Evolutionary conservation across 2,888 invertebrate genomes (phyloP).

Genomic region (Uropetala carovei): DNA sequence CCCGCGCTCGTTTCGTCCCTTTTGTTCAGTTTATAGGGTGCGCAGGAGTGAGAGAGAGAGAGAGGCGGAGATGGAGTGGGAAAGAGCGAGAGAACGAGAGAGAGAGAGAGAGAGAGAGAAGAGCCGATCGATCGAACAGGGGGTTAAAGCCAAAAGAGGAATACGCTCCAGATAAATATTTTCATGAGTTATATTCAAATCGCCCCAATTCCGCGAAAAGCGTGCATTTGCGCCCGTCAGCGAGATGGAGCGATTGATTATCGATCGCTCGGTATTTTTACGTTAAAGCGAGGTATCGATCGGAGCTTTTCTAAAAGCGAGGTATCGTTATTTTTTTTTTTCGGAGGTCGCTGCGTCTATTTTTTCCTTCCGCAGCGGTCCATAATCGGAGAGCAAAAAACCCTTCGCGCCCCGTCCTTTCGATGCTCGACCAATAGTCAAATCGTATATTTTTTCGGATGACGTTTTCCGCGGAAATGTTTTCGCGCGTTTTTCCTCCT

Average conservation of each 20-base stretch:
- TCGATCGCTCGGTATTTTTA: conserved; percentile 12
- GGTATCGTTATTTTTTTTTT: conserved; percentile 32
- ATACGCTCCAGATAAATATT: conserved; percentile 56
- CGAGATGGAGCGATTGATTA: conserved; percentile 42
- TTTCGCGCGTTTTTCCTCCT: too few relatives aligned
- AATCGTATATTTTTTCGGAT: too few relatives aligned
- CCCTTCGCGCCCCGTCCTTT: too few relatives aligned
- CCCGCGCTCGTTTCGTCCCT: conserved; percentile 41
- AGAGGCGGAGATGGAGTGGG: not conserved
- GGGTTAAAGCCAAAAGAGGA: conserved; percentile 19
- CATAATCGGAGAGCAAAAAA: too few relatives aligned
- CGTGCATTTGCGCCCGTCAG: not conserved
- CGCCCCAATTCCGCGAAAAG: conserved; percentile 47
- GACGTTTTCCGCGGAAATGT: too few relatives aligned
- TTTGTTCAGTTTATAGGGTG: conserved; percentile 47
- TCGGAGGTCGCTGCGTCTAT: not conserved
- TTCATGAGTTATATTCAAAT: conserved; percentile 61
- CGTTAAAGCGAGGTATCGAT: conserved; percentile 34
- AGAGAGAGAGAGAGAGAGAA: not conserved
- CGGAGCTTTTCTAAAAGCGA: conserved; percentile 35
- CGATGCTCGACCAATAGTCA: too few relatives aligned
- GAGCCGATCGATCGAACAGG: not conserved
- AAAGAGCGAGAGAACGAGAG: not conserved
- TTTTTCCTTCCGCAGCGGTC: not conserved
- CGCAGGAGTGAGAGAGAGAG: too few relatives aligned